These are phyloP conservation scores for Mesocricetus auratus DNA, from an alignment of 2,113 vertebrate species.

Conservation along the genomic window DNA sequence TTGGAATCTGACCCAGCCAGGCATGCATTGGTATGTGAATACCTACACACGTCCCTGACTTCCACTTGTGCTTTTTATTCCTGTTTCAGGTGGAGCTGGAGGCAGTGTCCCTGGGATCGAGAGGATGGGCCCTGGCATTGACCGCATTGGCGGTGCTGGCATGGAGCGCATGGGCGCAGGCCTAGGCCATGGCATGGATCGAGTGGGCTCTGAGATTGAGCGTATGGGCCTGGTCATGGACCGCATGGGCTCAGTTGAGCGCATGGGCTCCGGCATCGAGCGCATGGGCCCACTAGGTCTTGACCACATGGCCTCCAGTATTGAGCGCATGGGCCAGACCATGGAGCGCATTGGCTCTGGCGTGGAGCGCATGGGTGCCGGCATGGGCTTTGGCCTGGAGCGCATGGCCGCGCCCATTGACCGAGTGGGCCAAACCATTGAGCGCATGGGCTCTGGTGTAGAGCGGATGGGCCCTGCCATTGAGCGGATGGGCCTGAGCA, in stretches of 20 bases:
- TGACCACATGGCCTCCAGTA: constrained; percentile 92
- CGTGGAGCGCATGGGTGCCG: constrained; percentile 93
- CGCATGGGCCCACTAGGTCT: constrained; percentile 93
- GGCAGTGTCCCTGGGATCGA: constrained; percentile 88
- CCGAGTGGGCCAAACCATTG: constrained; percentile 91
- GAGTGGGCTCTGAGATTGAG: constrained; percentile 93
- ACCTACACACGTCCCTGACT: background rate
- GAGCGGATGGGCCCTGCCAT: constrained; percentile 92
- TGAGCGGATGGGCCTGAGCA: constrained; percentile 92
- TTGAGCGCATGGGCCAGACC: constrained; percentile 93
- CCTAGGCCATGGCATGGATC: constrained; percentile 94
- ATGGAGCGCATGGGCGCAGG: constrained; percentile 88
- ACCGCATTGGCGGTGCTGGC: constrained; percentile 92
- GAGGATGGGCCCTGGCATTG: constrained; percentile 92
- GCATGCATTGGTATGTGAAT: background rate
- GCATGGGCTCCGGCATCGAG: constrained; percentile 91
- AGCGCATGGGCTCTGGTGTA: constrained; percentile 90
- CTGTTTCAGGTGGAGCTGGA: constrained; percentile 85
- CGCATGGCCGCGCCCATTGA: constrained; percentile 93
- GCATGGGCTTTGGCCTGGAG: constrained; percentile 94
- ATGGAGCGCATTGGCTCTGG: constrained; percentile 93
- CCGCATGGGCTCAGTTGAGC: constrained; percentile 92
- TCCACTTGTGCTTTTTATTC: constrained; percentile 43
- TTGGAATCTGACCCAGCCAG: background rate
- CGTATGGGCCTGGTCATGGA: constrained; percentile 95